A percentile compares a stretch with the other conserved stretches of the same genome.
Conservation (phyloP, 92 coral and sea anemone species). For the Scolanthus callimorphus region DNA sequence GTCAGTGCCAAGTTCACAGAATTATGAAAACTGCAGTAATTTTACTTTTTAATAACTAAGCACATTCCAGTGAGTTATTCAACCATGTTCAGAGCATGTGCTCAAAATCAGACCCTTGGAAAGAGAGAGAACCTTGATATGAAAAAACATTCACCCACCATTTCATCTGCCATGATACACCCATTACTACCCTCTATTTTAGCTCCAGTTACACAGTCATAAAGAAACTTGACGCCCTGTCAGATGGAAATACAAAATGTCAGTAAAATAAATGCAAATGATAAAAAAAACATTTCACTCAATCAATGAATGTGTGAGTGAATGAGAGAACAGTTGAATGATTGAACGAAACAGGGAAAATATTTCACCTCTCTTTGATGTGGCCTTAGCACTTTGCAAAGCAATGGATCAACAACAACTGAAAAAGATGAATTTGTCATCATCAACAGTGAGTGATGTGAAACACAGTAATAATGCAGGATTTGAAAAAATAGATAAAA, state of each 20-base stretch:
- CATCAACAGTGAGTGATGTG: background rate
- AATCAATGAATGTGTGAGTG: too few species aligned
- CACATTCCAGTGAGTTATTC: too few species aligned
- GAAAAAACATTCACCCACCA: too few species aligned
- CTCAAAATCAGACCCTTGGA: too few species aligned
- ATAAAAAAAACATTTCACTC: too few species aligned
- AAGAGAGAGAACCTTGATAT: too few species aligned
- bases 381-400: constrained; percentile 83
- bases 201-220: constrained; percentile 94
- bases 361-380: constrained; percentile 90
- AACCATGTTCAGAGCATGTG: too few species aligned
- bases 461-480: background rate
- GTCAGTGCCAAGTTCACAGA: too few species aligned
- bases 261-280: background rate
- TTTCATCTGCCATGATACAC: constrained; percentile 99
- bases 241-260: constrained; percentile 4
- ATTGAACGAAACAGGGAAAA: too few species aligned
- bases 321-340: too few species aligned
- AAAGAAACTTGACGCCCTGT: constrained; percentile 91
- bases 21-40: too few species aligned
- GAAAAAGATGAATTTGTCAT: background rate
- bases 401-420: constrained; percentile 96
- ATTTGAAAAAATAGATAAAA: background rate
- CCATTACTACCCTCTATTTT: constrained; percentile 87
- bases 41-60: too few species aligned